Evolutionary conservation across 1,140 invertebrate genomes (phyloP).

Genomic region (Ylistrum balloti): DNA sequence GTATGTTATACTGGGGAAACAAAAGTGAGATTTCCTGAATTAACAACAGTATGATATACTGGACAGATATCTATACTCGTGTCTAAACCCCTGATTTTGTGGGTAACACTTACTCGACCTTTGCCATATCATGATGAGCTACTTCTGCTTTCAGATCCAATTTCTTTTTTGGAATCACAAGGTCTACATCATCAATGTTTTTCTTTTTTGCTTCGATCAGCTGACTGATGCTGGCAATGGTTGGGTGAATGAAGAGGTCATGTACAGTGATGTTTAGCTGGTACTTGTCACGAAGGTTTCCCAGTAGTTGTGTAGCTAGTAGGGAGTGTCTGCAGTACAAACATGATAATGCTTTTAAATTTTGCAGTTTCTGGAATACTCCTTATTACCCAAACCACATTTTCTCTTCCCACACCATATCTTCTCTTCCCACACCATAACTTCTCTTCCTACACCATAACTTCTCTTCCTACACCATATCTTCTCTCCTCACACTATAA

Average conservation of each 20-base stretch:
- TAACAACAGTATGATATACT: too few relatives aligned
- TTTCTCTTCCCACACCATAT: background rate
- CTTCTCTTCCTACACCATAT: too few relatives aligned
- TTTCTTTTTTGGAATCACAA: background rate
- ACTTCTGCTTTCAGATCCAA: slow-evolving; percentile 81
- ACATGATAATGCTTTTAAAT: too few relatives aligned
- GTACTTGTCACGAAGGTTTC: slow-evolving; percentile 80
- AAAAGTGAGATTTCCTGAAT: too few relatives aligned
- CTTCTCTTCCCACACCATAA: too few relatives aligned
- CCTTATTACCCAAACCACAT: too few relatives aligned
- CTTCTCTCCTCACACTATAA: too few relatives aligned
- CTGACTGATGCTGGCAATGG: slow-evolving; percentile 79
- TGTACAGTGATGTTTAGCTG: slow-evolving; percentile 77
- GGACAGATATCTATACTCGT: too few relatives aligned
- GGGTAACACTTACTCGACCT: slow-evolving; percentile 76
- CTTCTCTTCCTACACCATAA: too few relatives aligned
- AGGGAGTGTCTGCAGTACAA: slow-evolving; percentile 83
- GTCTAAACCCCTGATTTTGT: too few relatives aligned
- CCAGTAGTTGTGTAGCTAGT: slow-evolving; percentile 82
- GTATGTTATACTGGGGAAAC: too few relatives aligned
- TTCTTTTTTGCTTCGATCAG: slow-evolving; percentile 76
- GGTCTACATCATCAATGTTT: slow-evolving; percentile 49
- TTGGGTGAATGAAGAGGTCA: slow-evolving; percentile 82
- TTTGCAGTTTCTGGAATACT: too few relatives aligned
- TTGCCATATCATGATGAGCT: slow-evolving; percentile 80